Percentiles rank a stretch among this genome's conserved stretches.
Conservation (phyloP, 2,888 invertebrate species). For the Drosophila percnosoma region DNA sequence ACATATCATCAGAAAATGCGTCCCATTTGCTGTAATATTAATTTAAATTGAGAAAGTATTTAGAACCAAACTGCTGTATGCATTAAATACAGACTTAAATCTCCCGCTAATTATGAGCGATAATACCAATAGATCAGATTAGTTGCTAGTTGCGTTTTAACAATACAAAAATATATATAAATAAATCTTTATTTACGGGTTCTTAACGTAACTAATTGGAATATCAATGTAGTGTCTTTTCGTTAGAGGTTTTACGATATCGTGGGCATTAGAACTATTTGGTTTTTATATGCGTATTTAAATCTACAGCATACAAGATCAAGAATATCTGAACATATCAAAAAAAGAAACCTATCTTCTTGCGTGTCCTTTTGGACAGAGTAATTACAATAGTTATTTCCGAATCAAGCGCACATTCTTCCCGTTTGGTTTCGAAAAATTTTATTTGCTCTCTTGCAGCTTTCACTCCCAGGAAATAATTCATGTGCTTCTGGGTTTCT, state of each 20-base stretch:
- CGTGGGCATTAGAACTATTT: conserved; percentile 17
- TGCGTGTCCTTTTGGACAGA: background rate
- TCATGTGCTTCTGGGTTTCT: conserved; percentile 6
- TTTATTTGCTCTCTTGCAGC: background rate
- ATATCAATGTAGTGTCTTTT: conserved; percentile 66
- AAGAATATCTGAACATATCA: background rate
- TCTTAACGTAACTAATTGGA: conserved; percentile 51
- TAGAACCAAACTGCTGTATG: background rate
- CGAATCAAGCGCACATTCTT: background rate
- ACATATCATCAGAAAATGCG: background rate
- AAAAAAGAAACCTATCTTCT: background rate
- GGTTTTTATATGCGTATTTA: background rate
- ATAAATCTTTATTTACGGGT: conserved; percentile 49
- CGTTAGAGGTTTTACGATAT: conserved; percentile 26
- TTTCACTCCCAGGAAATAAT: conserved; percentile 3
- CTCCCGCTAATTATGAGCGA: conserved; percentile 32
- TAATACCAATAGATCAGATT: conserved; percentile 46
- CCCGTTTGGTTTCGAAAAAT: background rate
- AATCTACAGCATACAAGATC: background rate
- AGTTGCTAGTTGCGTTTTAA: conserved; percentile 39
- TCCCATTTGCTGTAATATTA: background rate
- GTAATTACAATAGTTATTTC: conserved; percentile 1
- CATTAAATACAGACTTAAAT: background rate
- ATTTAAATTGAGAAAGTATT: background rate
- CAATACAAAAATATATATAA: conserved; percentile 68